Evolutionary conservation across 1,140 invertebrate genomes (phyloP), one percentile per base, ranked within the genome.

Genomic region (Drosophila teissieri): DNA sequence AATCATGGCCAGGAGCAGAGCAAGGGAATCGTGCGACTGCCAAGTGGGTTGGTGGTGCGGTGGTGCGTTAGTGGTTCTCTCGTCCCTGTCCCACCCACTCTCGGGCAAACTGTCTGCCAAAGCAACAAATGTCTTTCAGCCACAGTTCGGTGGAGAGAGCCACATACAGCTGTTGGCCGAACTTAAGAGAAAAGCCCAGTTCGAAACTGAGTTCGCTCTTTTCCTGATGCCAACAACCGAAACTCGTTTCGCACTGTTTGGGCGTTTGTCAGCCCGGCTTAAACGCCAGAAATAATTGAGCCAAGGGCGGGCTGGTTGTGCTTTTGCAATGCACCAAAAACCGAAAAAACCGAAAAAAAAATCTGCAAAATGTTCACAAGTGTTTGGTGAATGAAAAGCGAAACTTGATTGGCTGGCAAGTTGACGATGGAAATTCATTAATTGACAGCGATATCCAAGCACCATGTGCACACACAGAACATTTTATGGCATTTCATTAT

Each of bases 301-400:
- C 85, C 84, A 88, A 88, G 84, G 84, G 84, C 84, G 84, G 84
- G 80, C 84, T 70, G 60, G 84, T 89, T 88, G 65, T 69, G 51
- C 57, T 61, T 45, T 49, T 73, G 78, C 68, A 78, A 85, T 86
- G 65, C 54, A 60, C 57, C 39, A 37, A 54, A 64, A 68, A 31
- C 8, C 31, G 36, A 63, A 45, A 63, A 45, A 56, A 22, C 2
- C 22, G 22, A 22, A 24, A 24, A 24, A 74, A 34, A 56, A 27
- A n/a, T n/a, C 7, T 4, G 63, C n/a, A 40, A 69, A 68, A 58
- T 49, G 46, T 61, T 67, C 34, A 14, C 49, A 75, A 64, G 37
- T 61, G 61, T 56, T 72, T 52, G 60, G 40, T 72, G 69, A 88
- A 83, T 86, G 82, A 86, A 86, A 81, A 73, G 61, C 65, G 70